Conservation (phyloP, 2,888 invertebrate genomes). For the Hololepta plana region DNA sequence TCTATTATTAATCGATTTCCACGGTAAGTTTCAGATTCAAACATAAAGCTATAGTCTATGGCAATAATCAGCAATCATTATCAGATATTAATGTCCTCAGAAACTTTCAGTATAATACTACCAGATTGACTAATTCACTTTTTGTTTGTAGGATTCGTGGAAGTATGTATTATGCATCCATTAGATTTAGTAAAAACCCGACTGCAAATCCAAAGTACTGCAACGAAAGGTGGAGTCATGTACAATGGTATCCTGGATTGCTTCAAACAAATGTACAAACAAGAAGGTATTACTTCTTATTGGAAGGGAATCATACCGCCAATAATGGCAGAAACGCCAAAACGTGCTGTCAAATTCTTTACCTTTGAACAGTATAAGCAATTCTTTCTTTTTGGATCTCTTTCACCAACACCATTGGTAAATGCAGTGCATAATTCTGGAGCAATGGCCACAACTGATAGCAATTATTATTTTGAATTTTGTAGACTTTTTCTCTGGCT, state of each 20-base stretch:
- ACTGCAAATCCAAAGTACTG: slow-evolving; percentile 63
- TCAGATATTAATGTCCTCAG: background rate
- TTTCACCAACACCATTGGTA: slow-evolving; percentile 59
- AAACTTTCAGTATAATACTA: background rate
- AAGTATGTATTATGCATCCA: slow-evolving; percentile 94
- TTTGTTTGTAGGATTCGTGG: slow-evolving; percentile 49
- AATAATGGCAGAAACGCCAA: slow-evolving; percentile 85
- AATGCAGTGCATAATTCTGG: slow-evolving; percentile 16
- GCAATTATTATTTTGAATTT: slow-evolving; percentile 11
- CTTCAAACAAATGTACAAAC: slow-evolving; percentile 69
- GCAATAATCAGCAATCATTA: background rate
- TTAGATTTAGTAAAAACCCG: slow-evolving; percentile 86
- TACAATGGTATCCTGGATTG: slow-evolving; percentile 62
- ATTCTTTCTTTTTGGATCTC: slow-evolving; percentile 62
- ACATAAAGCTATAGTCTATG: slow-evolving; percentile 1
- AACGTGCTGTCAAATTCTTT: slow-evolving; percentile 84
- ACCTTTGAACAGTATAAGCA: slow-evolving; percentile 88
- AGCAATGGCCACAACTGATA: background rate
- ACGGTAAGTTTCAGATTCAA: background rate
- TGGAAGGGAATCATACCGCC: slow-evolving; percentile 93
- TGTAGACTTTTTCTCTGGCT: slow-evolving; percentile 72
- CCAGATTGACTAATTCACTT: slow-evolving; percentile 4
- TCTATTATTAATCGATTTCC: slow-evolving; percentile 1
- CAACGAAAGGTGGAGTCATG: slow-evolving; percentile 21
- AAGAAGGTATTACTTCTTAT: slow-evolving; percentile 69